Percentiles rank a stretch among this genome's conserved stretches.
Conservation (phyloP, 2,888 invertebrate genomes). For the Thumatha senex region DNA sequence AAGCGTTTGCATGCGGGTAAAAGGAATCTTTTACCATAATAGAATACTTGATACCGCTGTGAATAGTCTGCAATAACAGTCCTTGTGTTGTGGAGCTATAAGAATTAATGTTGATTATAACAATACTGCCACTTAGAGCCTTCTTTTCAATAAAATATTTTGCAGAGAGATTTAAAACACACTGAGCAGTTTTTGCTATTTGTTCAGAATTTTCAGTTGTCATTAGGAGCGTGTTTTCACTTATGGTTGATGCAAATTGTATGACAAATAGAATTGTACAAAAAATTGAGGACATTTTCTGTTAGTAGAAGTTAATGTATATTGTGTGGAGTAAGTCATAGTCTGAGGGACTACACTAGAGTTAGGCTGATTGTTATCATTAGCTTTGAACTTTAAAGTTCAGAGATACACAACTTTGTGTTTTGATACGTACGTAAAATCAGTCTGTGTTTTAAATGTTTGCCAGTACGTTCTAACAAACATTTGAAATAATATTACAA, state of each 20-base stretch:
- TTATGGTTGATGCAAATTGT: conserved; percentile 45
- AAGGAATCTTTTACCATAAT: conserved; percentile 80
- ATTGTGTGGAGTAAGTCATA: conserved; percentile 9
- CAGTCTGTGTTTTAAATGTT: too few species aligned
- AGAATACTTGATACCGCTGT: conserved; percentile 73
- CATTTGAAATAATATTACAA: too few species aligned
- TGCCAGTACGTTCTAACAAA: too few species aligned
- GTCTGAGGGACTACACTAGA: conserved; percentile 20
- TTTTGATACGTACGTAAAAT: background rate
- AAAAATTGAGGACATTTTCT: conserved; percentile 46
- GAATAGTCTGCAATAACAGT: conserved; percentile 70
- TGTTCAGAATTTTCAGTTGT: conserved; percentile 63
- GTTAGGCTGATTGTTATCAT: conserved; percentile 21
- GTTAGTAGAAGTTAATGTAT: conserved; percentile 20
- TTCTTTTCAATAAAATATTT: conserved; percentile 80
- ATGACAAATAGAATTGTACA: conserved; percentile 37
- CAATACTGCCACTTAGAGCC: conserved; percentile 77
- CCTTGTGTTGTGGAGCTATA: conserved; percentile 66
- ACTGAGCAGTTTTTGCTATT: conserved; percentile 72
- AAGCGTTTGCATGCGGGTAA: conserved; percentile 75
- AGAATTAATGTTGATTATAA: conserved; percentile 77
- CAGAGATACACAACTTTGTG: conserved; percentile 21
- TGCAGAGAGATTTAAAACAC: conserved; percentile 78
- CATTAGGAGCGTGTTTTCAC: conserved; percentile 64
- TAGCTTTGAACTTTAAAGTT: conserved; percentile 39